Evolutionary conservation across 2,113 vertebrate species (phyloP).

Genomic region (Copsychus sechellarum): DNA sequence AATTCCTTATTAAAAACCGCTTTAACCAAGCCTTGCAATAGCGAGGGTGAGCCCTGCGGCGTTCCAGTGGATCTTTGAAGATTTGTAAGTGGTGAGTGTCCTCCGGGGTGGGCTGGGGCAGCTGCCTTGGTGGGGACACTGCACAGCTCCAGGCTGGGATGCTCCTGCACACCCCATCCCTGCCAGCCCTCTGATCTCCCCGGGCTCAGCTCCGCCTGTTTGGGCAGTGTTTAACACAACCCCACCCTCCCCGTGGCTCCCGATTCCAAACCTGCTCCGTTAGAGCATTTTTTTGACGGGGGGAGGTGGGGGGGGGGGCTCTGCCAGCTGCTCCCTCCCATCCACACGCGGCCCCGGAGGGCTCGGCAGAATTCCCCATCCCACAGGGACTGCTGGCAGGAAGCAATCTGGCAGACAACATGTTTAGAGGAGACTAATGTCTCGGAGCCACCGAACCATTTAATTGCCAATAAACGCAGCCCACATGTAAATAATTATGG

Average conservation of each 20-base stretch:
- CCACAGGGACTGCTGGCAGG: background rate
- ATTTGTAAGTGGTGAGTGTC: background rate
- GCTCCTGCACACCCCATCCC: background rate
- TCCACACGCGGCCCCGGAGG: fast-evolving
- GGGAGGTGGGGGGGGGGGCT: no score
- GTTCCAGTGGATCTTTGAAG: background rate
- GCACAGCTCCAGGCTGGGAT: background rate
- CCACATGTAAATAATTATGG: conserved; percentile 19
- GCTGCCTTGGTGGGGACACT: background rate
- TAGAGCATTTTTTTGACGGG: fast-evolving
- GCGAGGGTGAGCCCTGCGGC: background rate
- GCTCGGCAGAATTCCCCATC: background rate
- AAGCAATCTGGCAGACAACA: conserved; percentile 25
- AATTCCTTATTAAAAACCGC: background rate
- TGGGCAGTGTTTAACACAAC: fast-evolving
- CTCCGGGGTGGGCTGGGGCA: background rate
- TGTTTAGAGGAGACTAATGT: conserved; percentile 39
- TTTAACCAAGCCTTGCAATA: background rate
- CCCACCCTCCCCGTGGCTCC: background rate
- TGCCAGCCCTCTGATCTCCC: no score
- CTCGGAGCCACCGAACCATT: background rate
- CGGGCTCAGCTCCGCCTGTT: fast-evolving
- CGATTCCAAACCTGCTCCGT: background rate
- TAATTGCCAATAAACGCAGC: conserved; percentile 53
- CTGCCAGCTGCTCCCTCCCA: background rate